Evolutionary conservation across 2,797 vertebrate genomes (phyloP), one percentile per base, ranked within the genome.

Genomic region (Danio albolineatus): DNA sequence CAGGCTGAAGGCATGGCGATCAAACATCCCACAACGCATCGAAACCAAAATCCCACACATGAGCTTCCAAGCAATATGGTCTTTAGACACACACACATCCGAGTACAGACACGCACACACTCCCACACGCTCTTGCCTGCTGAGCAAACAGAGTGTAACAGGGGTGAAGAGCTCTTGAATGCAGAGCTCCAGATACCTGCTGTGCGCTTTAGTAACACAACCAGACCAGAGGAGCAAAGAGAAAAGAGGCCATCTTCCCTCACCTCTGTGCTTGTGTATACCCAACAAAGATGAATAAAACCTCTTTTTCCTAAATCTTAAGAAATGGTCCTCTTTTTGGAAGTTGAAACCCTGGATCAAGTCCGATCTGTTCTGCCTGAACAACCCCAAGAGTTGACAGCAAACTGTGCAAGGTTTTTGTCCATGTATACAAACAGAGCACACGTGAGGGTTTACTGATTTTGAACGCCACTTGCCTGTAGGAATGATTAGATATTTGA

Each of bases 281-380:
- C 28, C 53, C 48, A 82, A 82, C 81, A 77, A 84, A 56, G 76
- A 73, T 36, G 21, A 82, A 75, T 53, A 56, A 64, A 62, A 28
- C 0, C n/a, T 3, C 67, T 28, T 17, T 57, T 82, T 73, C 56
- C 17, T 38, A 59, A 84, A 85, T 83, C 76, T 71, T 77, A 81
- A 62, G 80, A 84, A 80, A 81, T 71, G 13, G 8, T 80, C 57
- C 1, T 49, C 6, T 78, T 76, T 82, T 85, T 21, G 2, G 65
- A 82, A 81, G 74, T 75, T 76, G 21, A 84, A 86, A 84, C 76
- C 81, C 83, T 28, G 69, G 85, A 83, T 87, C 66, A 85, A 64
- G 60, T 78, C 78, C 6, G 73, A 78, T 86, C 78, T 73, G 81
- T 85, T 86, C 81, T 69, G 71, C 66, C 62, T 70, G 71, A 69